Percentiles rank a stretch among this genome's conserved stretches.
Conservation (phyloP, 2,888 invertebrate species). For the Heliconius charithonia region DNA sequence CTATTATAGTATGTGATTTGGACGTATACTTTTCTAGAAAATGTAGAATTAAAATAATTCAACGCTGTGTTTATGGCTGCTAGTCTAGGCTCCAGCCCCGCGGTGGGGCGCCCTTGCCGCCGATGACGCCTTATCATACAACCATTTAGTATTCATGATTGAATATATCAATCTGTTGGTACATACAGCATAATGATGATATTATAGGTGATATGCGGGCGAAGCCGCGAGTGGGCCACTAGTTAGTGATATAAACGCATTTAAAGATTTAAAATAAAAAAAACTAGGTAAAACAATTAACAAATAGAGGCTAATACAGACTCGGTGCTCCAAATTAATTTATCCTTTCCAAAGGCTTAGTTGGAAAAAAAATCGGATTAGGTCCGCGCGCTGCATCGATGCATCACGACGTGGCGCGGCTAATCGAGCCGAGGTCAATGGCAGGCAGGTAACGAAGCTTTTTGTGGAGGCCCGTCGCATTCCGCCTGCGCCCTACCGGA, state of each 20-base stretch:
- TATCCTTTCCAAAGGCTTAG: constrained; percentile 49
- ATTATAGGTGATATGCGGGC: too few relatives aligned
- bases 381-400: constrained; percentile 59
- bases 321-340: constrained; percentile 53
- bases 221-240: too few relatives aligned
- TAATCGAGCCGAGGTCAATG: constrained; percentile 77
- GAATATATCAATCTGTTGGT: too few relatives aligned
- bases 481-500: constrained; percentile 52
- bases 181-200: too few relatives aligned
- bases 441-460: constrained; percentile 76
- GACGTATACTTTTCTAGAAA: too few relatives aligned
- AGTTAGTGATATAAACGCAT: neutral
- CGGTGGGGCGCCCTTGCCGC: too few relatives aligned
- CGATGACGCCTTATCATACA: too few relatives aligned
- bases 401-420: constrained; percentile 59
- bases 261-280: neutral
- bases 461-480: constrained; percentile 65
- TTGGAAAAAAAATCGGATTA: constrained; percentile 55
- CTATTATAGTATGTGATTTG: too few relatives aligned
- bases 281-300: constrained; percentile 7
- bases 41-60: too few relatives aligned
- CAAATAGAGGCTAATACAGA: constrained; percentile 7
- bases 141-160: too few relatives aligned
- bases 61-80: too few relatives aligned
- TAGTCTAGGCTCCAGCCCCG: too few relatives aligned